Conservation (phyloP, 2,113 vertebrate species). For the Cettia cetti region DNA sequence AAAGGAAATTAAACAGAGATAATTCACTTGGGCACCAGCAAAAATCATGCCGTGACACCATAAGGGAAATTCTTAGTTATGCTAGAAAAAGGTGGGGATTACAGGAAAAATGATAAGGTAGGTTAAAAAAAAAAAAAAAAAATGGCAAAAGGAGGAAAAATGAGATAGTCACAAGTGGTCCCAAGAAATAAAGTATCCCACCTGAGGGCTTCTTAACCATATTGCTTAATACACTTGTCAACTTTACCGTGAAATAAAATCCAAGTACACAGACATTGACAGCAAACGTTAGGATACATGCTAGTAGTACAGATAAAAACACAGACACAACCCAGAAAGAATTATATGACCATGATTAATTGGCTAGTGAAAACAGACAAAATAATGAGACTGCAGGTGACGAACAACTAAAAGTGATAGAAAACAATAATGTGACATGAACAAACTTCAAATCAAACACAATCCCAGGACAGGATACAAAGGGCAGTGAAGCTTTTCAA, state of each 20-base stretch:
- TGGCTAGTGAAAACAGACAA: not conserved
- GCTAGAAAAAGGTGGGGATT: not conserved
- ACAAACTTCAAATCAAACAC: not conserved
- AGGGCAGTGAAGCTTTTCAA: not conserved
- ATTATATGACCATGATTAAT: not conserved
- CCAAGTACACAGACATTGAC: not conserved
- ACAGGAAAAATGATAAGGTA: not conserved
- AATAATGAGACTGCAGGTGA: not conserved
- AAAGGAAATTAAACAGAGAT: not conserved
- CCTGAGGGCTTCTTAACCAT: not conserved
- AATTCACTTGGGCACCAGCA: not conserved
- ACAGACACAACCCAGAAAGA: not conserved
- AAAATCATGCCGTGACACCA: not conserved
- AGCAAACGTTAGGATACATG: accelerated
- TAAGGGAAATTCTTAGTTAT: not conserved
- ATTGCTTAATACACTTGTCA: not conserved
- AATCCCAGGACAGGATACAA: not conserved
- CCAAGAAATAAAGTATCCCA: not conserved
- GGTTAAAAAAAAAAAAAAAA: not conserved
- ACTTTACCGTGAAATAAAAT: not conserved
- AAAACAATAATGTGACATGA: not conserved
- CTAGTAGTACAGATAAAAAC: not conserved
- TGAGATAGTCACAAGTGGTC: not conserved
- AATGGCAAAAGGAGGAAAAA: not conserved
- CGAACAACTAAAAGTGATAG: not conserved